Base-by-base conservation (phyloP, 2,888 invertebrate species). In the Xestia rhomboidea region DNA sequence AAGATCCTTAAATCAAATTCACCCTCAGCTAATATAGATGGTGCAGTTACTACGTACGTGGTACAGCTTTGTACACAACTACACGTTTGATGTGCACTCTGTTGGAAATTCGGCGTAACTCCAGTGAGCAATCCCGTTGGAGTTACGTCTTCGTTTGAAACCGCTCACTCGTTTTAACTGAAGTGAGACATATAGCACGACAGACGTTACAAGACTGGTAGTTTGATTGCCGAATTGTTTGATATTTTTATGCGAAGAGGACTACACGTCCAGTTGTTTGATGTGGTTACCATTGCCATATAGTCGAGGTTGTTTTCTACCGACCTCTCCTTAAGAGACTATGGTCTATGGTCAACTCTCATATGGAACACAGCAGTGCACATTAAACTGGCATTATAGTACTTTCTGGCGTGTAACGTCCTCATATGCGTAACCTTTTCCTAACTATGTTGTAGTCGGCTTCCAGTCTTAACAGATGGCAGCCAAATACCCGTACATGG, bases 21-120 rank as follows among this genome's bases (percentile, higher is more conserved):
- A n/a, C 38, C 27, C 24, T 68, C 41, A 51, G 21, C 44, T 70
- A 69, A 68, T 38, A 57, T 38, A 57, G 21, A 69, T 24, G 21
- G 21, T 21, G 34, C 44, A 30, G 34, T 41, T 7, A 24, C 60
- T 27, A 73, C n/a, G 41, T 8, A n/a, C 64, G n/a, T 64, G 38
- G n/a, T 41, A 64, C 30, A 63, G 63, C 63, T 69, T 60, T 60
- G 21, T 67, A 79, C 60, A 71, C 70, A 51, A 63, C 30, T 63
- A 41, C 34, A 27, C 67, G 70, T 82, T 81, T 78, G 78, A 68
- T 78, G 81, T 82, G 46, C 66, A 78, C 68, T 73, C 68, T 49
- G 46, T 27, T 21, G 69, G 66, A 78, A 79, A 81, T 72, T 73
- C 68, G 73, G 54, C 71, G 54, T 64, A 73, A 73, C 73, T 73